Evolutionary conservation across 2,888 invertebrate genomes (phyloP).

Genomic region (Gymnocheta viridis): DNA sequence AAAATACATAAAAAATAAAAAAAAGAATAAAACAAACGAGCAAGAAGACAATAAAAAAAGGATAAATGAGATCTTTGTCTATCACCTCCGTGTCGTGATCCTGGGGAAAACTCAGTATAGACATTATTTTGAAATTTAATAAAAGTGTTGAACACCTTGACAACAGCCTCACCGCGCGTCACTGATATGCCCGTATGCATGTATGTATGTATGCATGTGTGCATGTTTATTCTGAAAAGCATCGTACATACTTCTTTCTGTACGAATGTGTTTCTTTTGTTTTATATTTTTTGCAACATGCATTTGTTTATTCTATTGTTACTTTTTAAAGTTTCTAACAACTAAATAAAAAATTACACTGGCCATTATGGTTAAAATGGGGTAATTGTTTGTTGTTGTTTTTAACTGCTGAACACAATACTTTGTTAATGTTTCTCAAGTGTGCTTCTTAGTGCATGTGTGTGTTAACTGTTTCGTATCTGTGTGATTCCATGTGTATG

Average conservation of each 20-base stretch:
- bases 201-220: not conserved
- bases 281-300: not conserved
- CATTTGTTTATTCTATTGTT: constrained; percentile 52
- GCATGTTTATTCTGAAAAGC: not conserved
- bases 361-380: constrained; percentile 47
- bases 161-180: too few relatives aligned
- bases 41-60: too few relatives aligned
- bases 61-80: too few relatives aligned
- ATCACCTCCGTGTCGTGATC: too few relatives aligned
- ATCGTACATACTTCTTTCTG: not conserved
- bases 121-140: too few relatives aligned
- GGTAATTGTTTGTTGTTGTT: constrained; percentile 52
- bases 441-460: not conserved
- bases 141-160: too few relatives aligned
- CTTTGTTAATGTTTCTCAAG: constrained; percentile 15
- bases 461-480: not conserved
- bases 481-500: not conserved
- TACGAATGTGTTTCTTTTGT: not conserved
- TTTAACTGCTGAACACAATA: constrained; percentile 22
- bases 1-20: too few relatives aligned
- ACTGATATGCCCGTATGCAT: too few relatives aligned
- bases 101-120: too few relatives aligned
- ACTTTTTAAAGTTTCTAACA: constrained; percentile 33
- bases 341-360: constrained; percentile 55
- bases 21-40: too few relatives aligned